A percentile compares a stretch with the other conserved stretches of the same genome.
These are phyloP conservation scores for Escarpia spicata DNA, from an alignment of 2,888 invertebrate species.

Conservation along the genomic window DNA sequence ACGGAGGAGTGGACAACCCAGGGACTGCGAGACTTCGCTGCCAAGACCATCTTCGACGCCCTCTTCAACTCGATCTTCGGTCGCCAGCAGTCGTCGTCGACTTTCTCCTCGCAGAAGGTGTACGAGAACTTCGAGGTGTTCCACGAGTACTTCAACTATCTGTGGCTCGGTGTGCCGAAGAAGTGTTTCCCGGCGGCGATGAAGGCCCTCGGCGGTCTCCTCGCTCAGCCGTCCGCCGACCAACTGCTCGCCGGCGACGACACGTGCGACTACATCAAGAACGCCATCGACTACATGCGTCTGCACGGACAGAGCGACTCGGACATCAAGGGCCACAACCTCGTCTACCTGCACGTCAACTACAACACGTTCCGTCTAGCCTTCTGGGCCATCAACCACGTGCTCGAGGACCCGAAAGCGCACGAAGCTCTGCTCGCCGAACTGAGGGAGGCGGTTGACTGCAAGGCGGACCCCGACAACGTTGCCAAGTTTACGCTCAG, in stretches of 20 bases:
- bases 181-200: slow-evolving; percentile 59
- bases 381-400: slow-evolving; percentile 61
- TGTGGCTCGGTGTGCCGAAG: slow-evolving; percentile 64
- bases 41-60: slow-evolving; percentile 61
- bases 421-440: slow-evolving; percentile 55
- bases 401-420: slow-evolving; percentile 54
- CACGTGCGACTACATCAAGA: slow-evolving; percentile 61
- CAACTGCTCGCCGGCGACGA: slow-evolving; percentile 57
- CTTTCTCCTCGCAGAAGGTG: neutral
- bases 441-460: slow-evolving; percentile 49
- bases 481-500: slow-evolving; percentile 51
- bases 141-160: slow-evolving; percentile 65
- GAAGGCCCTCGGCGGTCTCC: slow-evolving; percentile 55
- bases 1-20: slow-evolving; percentile 47
- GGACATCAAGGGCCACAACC: slow-evolving; percentile 65
- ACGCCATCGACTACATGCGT: slow-evolving; percentile 60
- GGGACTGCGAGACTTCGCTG: slow-evolving; percentile 57
- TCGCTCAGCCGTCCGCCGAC: slow-evolving; percentile 56
- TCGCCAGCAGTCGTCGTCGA: neutral
- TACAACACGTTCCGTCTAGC: slow-evolving; percentile 64
- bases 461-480: slow-evolving; percentile 45
- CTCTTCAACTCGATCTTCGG: slow-evolving; percentile 65
- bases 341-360: slow-evolving; percentile 65
- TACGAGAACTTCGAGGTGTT: slow-evolving; percentile 62
- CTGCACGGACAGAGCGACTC: slow-evolving; percentile 58